Conservation (phyloP, 2,113 vertebrate genomes). For the Neopipo cinnamomea region DNA sequence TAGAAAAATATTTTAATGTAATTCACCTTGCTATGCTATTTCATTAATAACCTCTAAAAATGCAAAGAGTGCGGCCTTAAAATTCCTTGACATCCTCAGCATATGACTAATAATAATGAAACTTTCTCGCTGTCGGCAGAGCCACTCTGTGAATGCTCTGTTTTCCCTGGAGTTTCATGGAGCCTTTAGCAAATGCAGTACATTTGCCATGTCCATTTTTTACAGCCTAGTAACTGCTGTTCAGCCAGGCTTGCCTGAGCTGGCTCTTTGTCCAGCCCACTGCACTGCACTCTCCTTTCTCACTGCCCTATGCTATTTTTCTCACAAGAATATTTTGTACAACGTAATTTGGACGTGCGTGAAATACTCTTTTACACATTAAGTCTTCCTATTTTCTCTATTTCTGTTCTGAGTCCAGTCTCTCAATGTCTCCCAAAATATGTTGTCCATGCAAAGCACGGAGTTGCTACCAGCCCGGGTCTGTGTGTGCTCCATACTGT, state of each 20-base stretch:
- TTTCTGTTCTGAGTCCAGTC: neutral
- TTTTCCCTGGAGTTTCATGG: slow-evolving; percentile 65
- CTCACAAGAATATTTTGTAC: slow-evolving; percentile 8
- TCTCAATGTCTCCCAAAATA: slow-evolving; percentile 27
- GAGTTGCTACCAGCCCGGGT: neutral
- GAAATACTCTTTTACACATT: slow-evolving; percentile 6
- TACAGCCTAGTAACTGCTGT: neutral
- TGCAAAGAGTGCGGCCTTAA: slow-evolving; percentile 62
- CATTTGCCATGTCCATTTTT: slow-evolving; percentile 53
- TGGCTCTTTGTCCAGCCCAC: slow-evolving; percentile 13
- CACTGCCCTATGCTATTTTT: neutral
- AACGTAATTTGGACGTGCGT: neutral
- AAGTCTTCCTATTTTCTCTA: neutral
- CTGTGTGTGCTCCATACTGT: neutral
- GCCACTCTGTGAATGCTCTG: neutral
- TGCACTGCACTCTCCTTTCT: neutral
- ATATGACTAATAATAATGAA: slow-evolving; percentile 59
- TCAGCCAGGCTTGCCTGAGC: neutral
- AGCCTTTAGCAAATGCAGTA: slow-evolving; percentile 46
- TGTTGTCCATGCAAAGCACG: neutral
- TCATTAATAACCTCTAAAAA: slow-evolving; percentile 77
- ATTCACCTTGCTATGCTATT: slow-evolving; percentile 75
- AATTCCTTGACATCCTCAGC: slow-evolving; percentile 64
- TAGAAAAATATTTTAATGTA: slow-evolving; percentile 77
- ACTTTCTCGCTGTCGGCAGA: slow-evolving; percentile 22